Base-by-base conservation (phyloP, 2,888 invertebrate species). In the Diarsia dahlii region DNA sequence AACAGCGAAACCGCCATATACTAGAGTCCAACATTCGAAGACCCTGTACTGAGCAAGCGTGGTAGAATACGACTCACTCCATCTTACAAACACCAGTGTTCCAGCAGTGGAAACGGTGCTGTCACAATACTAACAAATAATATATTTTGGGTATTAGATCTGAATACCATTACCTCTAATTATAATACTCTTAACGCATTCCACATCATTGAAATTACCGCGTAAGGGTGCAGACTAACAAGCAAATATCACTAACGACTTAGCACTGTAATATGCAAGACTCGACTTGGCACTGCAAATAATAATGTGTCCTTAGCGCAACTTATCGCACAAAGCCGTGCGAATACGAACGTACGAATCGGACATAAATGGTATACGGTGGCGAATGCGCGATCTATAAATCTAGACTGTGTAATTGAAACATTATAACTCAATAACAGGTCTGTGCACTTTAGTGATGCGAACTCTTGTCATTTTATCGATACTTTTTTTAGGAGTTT, bases 391-490 rank as follows among this genome's bases (percentile, higher is more conserved):
- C 73, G 73, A 74, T 80, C 78, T 85, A 85, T 85, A 85, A 87
- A 86, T 77, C 78, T 84, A 87, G 76, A 74, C 71, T 65, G 76
- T 78, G 81, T 86, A 84, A 87, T 86, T 88, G 87, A 88, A 88
- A 87, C 82, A 84, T 88, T 85, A 84, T 80, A 87, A 86, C 86
- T 88, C 84, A 81, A 88, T 86, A 86, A 86, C 82, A 81, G 83
- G 64, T 68, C 73, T 63, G 74, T 63, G 65, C 65, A 58, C 56
- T 62, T n/a, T 72, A 86, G 88, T 82, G 88, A 71, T 74, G 88
- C 34, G 71, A 34, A 23, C n/a, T 66, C n/a, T 12, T 28, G n/a
- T 46, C 15, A 34, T 70, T 70, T 75, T 78, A 82, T 87, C 82
- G 82, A 85, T 85, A 69, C 0, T 54, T 3, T 72, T 48, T 60